Evolutionary conservation across 2,888 invertebrate genomes (phyloP), one percentile per base, ranked within the genome.

Genomic region (Callinectes sapidus): DNA sequence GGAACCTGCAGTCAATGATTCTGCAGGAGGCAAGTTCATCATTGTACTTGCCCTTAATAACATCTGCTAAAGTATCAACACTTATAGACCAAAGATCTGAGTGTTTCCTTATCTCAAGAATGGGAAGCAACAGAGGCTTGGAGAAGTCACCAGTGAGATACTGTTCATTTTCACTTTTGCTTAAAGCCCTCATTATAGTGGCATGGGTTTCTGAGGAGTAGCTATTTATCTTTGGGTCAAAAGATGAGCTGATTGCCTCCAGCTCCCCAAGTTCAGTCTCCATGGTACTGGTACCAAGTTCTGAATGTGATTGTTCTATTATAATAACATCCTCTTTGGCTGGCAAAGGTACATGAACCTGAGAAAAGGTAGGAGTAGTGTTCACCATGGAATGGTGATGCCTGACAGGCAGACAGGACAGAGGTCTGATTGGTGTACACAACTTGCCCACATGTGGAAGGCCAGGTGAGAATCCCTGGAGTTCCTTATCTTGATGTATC

Each of bases 1-100:
- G 99, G 96, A 98, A 99, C 95, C 99, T 97, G 95, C 99, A 99
- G 96, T 99, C 99, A 87, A 99, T 97, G n/a, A 99, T 96, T 95
- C 97, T 97, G 95, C 96, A 98, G 14, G 97, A 97, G 35, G 96
- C 96, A 48, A 99, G 96, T 13, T 96, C 95, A 81, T 97, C 96
- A 0, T 95, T 95, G 95, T 96, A 99, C 0, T 97, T 96, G 0
- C 98, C 98, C 0, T 96, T 95, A 16, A 99, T 96, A 6, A 99
- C 96, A 0, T 96, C 96, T 0, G 97, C 97, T 81, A 98, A 96
- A 0, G 98, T 98, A 0, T 97, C 96, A 5, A 97, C 96, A 2
- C 97, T 97, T 91, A 98, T 98, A 32, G 97, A 97, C 95, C 97
- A 98, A 54, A 98, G 96, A 95, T 98, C 98, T 6, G 97, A 96